These are phyloP conservation scores for Paratrypauchen microcephalus DNA, from an alignment of 2,797 vertebrate genomes.

Conservation along the genomic window DNA sequence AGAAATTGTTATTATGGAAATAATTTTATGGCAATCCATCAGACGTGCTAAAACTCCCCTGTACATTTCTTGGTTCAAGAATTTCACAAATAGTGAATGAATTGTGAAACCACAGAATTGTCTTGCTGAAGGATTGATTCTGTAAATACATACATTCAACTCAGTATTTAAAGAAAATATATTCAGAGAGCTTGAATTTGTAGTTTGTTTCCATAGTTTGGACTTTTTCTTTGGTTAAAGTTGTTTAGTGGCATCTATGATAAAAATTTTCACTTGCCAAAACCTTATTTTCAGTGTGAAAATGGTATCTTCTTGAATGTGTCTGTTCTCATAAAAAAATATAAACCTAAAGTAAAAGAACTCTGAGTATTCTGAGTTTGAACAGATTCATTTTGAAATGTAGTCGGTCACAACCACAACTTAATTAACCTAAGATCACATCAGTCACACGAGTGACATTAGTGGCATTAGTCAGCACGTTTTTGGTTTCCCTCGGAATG, in stretches of 20 bases:
- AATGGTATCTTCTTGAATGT: background rate
- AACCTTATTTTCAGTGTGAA: no score
- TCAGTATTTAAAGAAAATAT: no score
- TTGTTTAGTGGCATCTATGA: no score
- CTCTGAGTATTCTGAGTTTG: background rate
- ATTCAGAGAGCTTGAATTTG: no score
- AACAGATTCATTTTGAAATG: conserved; percentile 23
- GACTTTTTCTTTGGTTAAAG: no score
- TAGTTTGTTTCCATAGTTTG: no score
- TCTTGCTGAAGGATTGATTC: no score
- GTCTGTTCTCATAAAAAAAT: conserved; percentile 3
- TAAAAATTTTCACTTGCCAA: no score
- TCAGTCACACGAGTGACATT: conserved; percentile 29
- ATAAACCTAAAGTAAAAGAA: background rate
- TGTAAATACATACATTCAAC: no score
- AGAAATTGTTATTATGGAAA: no score
- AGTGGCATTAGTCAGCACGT: conserved; percentile 16
- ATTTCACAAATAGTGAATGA: background rate
- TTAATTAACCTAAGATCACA: conserved; percentile 19
- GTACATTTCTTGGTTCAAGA: background rate
- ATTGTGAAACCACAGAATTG: no score
- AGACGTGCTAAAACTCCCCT: background rate
- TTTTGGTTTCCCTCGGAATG: conserved; percentile 23
- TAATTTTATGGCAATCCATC: background rate
- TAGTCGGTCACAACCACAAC: conserved; percentile 34